Conservation (phyloP, 1,140 invertebrate genomes). For the Drosophila kanapiae region DNA sequence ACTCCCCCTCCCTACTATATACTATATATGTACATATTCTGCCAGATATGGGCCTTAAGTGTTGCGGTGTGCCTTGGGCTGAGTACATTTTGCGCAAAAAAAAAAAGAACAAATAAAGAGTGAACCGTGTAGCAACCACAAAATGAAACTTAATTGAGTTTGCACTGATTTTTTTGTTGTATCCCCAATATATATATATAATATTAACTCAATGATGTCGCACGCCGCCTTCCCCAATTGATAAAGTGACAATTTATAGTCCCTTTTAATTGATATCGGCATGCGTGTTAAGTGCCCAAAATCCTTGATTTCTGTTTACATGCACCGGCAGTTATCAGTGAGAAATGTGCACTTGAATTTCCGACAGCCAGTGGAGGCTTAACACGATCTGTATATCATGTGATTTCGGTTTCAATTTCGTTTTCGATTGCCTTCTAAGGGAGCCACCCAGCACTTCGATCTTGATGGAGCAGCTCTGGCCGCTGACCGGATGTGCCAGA, state of each 20-base stretch:
- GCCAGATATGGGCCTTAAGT: slow-evolving; percentile 60
- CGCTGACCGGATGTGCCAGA: slow-evolving; percentile 32
- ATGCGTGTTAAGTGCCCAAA: slow-evolving; percentile 22
- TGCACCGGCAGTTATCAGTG: slow-evolving; percentile 70
- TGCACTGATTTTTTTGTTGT: slow-evolving; percentile 45
- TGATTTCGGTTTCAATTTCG: slow-evolving; percentile 32
- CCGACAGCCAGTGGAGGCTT: slow-evolving; percentile 53
- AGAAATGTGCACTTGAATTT: slow-evolving; percentile 76
- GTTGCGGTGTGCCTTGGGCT: background rate
- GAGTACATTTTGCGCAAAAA: slow-evolving; percentile 41
- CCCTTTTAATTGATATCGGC: slow-evolving; percentile 75
- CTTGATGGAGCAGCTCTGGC: slow-evolving; percentile 12
- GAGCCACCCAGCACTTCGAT: slow-evolving; percentile 9
- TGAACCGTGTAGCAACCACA: slow-evolving; percentile 21
- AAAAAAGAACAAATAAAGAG: slow-evolving; percentile 6
- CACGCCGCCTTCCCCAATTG: slow-evolving; percentile 55
- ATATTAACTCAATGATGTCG: slow-evolving; percentile 11
- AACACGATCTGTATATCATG: slow-evolving; percentile 53
- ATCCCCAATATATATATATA: slow-evolving; percentile 1
- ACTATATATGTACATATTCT: slow-evolving; percentile 21
- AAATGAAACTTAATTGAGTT: slow-evolving; percentile 60
- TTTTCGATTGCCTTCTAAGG: slow-evolving; percentile 36
- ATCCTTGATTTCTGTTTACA: slow-evolving; percentile 47
- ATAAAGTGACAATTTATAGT: slow-evolving; percentile 80
- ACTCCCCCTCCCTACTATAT: slow-evolving; percentile 1